Conservation (phyloP, 2,888 invertebrate species). For the Phlogophora meticulosa region DNA sequence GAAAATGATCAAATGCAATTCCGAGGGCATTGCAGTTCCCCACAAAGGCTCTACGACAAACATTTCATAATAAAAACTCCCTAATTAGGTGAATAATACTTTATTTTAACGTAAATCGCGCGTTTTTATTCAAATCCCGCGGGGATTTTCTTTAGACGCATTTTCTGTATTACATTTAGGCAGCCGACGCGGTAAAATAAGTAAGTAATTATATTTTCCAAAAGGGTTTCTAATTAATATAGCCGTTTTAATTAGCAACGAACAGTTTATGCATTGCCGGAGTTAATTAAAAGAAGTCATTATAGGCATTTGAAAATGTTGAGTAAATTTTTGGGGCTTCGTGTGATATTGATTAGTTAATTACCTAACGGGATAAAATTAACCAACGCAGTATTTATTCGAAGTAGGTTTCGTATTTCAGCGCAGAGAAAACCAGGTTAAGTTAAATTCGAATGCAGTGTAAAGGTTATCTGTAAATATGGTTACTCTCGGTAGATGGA, state of each 20-base stretch:
- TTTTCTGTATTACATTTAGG: constrained; percentile 67
- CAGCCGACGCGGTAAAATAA: constrained; percentile 64
- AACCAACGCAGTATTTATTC: neutral
- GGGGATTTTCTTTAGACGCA: constrained; percentile 63
- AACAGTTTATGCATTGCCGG: constrained; percentile 64
- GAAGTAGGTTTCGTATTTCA: neutral
- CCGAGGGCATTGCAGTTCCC: constrained; percentile 65
- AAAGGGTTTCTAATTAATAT: constrained; percentile 75
- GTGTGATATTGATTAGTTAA: constrained; percentile 45
- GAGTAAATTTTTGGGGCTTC: constrained; percentile 47
- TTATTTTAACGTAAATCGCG: constrained; percentile 56
- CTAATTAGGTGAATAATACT: constrained; percentile 63
- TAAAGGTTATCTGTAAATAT: constrained; percentile 22
- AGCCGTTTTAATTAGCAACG: constrained; percentile 72
- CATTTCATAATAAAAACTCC: constrained; percentile 44
- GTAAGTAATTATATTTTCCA: constrained; percentile 73
- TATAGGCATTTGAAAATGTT: constrained; percentile 43
- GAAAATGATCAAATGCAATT: constrained; percentile 76
- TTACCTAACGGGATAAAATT: neutral
- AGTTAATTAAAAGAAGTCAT: constrained; percentile 66
- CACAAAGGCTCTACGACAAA: constrained; percentile 55
- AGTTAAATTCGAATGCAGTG: neutral
- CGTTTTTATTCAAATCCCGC: constrained; percentile 62
- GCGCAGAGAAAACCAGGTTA: neutral
- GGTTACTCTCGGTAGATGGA: constrained; percentile 13